Conservation (phyloP, 2,888 invertebrate species). For the Physocephala rufipes region DNA sequence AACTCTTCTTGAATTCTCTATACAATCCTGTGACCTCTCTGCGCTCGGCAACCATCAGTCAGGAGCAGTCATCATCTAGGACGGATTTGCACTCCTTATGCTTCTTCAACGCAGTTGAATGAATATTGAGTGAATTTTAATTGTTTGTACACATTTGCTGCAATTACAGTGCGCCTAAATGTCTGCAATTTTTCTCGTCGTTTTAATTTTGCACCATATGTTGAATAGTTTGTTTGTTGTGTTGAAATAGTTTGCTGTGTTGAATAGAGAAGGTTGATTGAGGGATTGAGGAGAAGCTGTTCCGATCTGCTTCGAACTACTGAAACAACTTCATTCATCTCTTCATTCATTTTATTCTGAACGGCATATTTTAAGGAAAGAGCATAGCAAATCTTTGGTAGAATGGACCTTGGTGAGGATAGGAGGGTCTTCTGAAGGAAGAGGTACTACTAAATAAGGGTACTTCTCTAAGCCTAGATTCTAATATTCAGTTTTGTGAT, state of each 20-base stretch:
- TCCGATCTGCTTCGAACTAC: too few species aligned
- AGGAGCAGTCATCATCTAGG: too few species aligned
- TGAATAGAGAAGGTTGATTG: too few species aligned
- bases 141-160: conserved; percentile 27
- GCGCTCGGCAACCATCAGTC: neutral
- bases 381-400: too few species aligned
- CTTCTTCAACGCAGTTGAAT: conserved; percentile 12
- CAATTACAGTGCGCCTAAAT: conserved; percentile 31
- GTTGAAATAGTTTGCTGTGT: too few species aligned
- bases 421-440: neutral
- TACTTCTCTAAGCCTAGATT: conserved; percentile 39
- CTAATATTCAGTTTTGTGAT: conserved; percentile 33
- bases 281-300: too few species aligned
- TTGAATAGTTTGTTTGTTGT: too few species aligned
- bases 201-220: too few species aligned
- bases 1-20: neutral
- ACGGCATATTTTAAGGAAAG: too few species aligned
- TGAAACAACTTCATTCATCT: too few species aligned
- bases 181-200: conserved; percentile 20
- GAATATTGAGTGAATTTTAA: conserved; percentile 32
- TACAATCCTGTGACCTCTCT: neutral
- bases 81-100: too few species aligned
- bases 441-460: neutral
- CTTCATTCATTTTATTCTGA: too few species aligned
- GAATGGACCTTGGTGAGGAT: neutral